phyloP scores from a whole-genome alignment of 2,797 vertebrate genomes.

The Ammospiza maritima region DNA sequence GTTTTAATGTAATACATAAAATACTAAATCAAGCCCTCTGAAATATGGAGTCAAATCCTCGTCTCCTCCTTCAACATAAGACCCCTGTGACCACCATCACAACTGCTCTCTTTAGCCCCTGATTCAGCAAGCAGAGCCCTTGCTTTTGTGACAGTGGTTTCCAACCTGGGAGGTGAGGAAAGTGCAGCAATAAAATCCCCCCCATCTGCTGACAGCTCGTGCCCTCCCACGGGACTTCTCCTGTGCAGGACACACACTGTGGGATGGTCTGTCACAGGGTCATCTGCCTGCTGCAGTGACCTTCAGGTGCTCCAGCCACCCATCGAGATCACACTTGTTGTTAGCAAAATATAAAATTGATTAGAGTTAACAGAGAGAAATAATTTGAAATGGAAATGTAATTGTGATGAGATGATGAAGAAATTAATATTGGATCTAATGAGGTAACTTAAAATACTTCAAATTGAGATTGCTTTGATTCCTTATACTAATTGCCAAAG shows the following conservation, averaged over 20 bases:
- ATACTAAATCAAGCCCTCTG: too few relatives aligned
- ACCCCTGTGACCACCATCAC: too few relatives aligned
- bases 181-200: not conserved
- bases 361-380: not conserved
- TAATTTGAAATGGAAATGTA: slow-evolving; percentile 46
- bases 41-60: too few relatives aligned
- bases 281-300: not conserved
- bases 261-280: accelerated
- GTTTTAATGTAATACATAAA: too few relatives aligned
- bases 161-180: not conserved
- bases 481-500: not conserved
- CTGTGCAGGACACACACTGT: not conserved
- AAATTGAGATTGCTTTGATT: not conserved
- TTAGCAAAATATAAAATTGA: slow-evolving; percentile 1
- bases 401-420: not conserved
- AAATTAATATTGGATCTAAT: slow-evolving; percentile 1
- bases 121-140: not conserved
- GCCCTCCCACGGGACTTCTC: not conserved
- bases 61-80: too few relatives aligned
- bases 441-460: not conserved
- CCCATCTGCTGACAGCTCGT: not conserved
- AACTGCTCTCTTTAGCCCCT: not conserved
- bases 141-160: not conserved
- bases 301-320: not conserved
- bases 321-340: not conserved